A percentile compares a stretch with the other conserved stretches of the same genome.
Conservation (phyloP, 2,113 vertebrate species). For the Phalacrocorax aristotelis region DNA sequence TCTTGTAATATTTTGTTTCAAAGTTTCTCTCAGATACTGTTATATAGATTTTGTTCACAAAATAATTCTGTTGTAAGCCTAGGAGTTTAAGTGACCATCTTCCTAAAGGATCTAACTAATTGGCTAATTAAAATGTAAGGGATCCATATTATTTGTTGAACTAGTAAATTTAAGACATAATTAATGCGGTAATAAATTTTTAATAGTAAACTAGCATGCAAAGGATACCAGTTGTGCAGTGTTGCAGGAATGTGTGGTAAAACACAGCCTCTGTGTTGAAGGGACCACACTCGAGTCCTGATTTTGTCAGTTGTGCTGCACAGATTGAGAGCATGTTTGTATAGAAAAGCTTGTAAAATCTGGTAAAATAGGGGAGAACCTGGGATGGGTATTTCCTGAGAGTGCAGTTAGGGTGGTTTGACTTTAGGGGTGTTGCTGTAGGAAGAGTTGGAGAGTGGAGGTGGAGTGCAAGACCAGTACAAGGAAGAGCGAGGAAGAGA, state of each 20-base stretch:
- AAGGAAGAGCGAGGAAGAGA: not conserved
- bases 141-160: not conserved
- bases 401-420: not conserved
- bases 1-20: slow-evolving; percentile 30
- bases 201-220: not conserved
- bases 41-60: not conserved
- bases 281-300: not conserved
- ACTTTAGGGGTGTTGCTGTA: not conserved
- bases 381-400: not conserved
- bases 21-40: slow-evolving; percentile 19
- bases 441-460: not conserved
- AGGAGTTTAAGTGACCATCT: not conserved
- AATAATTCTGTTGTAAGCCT: not conserved
- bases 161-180: not conserved
- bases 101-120: not conserved
- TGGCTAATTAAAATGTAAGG: not conserved
- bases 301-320: not conserved
- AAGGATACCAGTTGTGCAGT: not conserved
- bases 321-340: not conserved
- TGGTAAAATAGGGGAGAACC: not conserved
- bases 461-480: not conserved
- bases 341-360: not conserved
- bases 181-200: not conserved
- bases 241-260: not conserved
- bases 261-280: not conserved